A percentile compares a stretch with the other conserved stretches of the same genome.
These are phyloP conservation scores for Portunus trituberculatus DNA, from an alignment of 1,140 invertebrate species.

Conservation along the genomic window DNA sequence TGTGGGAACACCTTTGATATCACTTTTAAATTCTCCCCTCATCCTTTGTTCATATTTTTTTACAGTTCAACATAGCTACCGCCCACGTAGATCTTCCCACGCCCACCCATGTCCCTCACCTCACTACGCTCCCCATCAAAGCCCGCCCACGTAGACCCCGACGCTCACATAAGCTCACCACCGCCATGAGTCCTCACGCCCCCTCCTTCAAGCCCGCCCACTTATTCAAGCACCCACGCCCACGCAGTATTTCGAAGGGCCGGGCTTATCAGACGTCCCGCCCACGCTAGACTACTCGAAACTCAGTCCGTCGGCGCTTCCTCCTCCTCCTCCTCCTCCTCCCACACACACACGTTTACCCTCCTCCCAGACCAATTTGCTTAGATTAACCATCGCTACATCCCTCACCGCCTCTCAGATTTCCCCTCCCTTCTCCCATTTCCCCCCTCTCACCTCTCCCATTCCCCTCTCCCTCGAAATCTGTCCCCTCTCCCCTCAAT, in stretches of 20 bases:
- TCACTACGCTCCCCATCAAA: no score
- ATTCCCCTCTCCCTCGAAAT: neutral
- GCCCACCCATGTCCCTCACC: no score
- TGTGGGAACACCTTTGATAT: no score
- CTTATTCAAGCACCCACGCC: neutral
- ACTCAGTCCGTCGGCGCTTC: no score
- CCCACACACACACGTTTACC: neutral
- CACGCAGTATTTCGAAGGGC: neutral
- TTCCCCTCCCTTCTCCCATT: neutral
- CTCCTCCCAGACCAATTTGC: neutral
- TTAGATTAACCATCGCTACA: neutral
- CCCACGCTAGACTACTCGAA: neutral
- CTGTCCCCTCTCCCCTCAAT: neutral
- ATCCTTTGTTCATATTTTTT: no score
- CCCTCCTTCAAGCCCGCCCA: neutral
- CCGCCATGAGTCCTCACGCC: neutral
- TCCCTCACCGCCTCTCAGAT: neutral
- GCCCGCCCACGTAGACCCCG: no score
- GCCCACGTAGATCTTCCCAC: no score
- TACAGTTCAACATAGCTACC: no score
- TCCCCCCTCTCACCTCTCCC: neutral
- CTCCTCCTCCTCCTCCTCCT: slow-evolving; percentile 1
- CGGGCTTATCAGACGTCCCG: neutral
- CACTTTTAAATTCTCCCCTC: no score
- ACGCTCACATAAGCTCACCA: neutral